Evolutionary conservation across 2,797 vertebrate genomes (phyloP), one percentile per base, ranked within the genome.

Genomic region (Cygnus olor): DNA sequence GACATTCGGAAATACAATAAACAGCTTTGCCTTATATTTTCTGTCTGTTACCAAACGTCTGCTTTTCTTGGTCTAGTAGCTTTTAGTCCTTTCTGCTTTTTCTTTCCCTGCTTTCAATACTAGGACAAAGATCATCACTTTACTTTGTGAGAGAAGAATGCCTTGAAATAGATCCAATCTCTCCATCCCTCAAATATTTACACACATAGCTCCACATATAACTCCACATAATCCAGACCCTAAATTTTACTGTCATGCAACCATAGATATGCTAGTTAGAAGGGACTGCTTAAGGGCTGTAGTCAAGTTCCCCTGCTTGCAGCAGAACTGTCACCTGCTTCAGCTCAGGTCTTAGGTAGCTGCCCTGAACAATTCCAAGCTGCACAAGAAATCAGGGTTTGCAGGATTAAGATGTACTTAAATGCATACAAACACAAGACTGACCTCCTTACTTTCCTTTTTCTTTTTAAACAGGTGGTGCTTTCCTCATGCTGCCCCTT

Each of bases 131-230:
- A 32, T 36, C 16, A 77, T 7, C 18, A 24, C 47, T n/a, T 68
- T 10, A 40, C 3, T 63, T 71, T 44, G 20, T 34, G 40, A 74
- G n/a, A 85, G 6, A 84, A 15, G 17, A 54, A 3, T 21, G 18
- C 15, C n/a, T 36, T 68, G 25, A 42, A 64, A 53, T 14, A 65
- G 3, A 64, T 30, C 28, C 14, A 49, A 36, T 4, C 1, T 4
- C 32, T 85, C 40, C 44, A 65, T 17, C 18, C 18, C 14, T 34
- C 8, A 73, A 79, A 32, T 38, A 20, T 81, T 69, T 18, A 4
- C 28, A 22, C 40, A 4, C 1, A 1, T 8, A 42, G 8, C 21
- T 47, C 8, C 10, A 0, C 5, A 2, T 1, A 8, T 19, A 53
- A 34, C 38, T 53, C 34, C 9, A 3, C 14, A 7, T 14, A 61